These are phyloP conservation scores for Microcebus ravelobensis DNA, from an alignment of 2,113 vertebrate genomes.

Conservation along the genomic window DNA sequence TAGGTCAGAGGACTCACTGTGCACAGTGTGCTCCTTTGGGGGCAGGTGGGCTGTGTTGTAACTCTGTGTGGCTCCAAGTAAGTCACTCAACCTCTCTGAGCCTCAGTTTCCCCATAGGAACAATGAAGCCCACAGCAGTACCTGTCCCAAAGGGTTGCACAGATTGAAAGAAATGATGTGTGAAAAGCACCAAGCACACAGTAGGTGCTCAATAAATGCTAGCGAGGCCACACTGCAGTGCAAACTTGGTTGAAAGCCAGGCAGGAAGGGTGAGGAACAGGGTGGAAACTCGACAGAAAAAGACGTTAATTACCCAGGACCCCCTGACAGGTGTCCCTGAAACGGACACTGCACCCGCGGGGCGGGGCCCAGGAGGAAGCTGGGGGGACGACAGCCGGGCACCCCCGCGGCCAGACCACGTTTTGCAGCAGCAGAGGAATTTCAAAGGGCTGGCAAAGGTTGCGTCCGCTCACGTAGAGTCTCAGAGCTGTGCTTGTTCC, in stretches of 20 bases:
- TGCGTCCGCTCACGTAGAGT: not conserved
- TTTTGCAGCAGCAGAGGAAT: conserved; percentile 32
- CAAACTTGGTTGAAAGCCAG: not conserved
- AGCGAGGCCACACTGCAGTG: not conserved
- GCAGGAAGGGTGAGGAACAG: not conserved
- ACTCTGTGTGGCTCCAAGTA: not conserved
- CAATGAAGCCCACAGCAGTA: not conserved
- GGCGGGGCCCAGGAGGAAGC: not conserved
- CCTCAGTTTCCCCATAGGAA: not conserved
- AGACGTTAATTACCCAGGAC: not conserved
- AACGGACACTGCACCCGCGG: not conserved
- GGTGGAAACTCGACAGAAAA: not conserved
- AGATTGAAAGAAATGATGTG: too few relatives aligned
- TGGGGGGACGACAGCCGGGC: not conserved
- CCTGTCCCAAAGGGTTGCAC: not conserved
- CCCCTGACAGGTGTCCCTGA: not conserved
- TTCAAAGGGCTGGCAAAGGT: conserved; percentile 51
- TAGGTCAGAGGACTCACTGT: not conserved
- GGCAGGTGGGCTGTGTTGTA: not conserved
- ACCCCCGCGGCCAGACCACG: conserved; percentile 4
- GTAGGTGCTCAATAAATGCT: not conserved
- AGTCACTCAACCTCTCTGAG: not conserved
- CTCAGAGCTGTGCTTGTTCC: not conserved
- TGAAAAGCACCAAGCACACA: not conserved
- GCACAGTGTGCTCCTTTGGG: not conserved